Evolutionary conservation across 2,797 vertebrate genomes (phyloP).

Genomic region (Periophthalmus magnuspinnatus): DNA sequence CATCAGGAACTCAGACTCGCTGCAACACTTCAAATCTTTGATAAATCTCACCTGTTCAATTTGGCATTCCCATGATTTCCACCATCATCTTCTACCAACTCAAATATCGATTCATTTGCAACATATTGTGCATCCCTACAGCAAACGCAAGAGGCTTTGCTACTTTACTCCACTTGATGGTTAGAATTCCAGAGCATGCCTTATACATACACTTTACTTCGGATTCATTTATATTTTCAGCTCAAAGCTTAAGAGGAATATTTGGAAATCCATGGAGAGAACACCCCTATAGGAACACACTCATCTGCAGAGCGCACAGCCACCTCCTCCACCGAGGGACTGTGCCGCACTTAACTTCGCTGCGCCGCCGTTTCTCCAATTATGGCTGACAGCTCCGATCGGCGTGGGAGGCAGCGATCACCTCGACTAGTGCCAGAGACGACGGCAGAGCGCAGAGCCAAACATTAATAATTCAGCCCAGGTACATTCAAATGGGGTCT

Average conservation of each 20-base stretch:
- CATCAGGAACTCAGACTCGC: too few species aligned
- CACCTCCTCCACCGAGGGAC: constrained; percentile 76
- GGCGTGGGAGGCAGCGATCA: constrained; percentile 75
- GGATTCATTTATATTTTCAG: neutral
- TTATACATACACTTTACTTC: neutral
- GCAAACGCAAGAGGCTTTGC: too few species aligned
- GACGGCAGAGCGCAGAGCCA: constrained; percentile 65
- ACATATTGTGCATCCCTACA: too few species aligned
- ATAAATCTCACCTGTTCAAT: too few species aligned
- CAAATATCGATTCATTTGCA: too few species aligned
- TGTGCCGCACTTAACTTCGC: constrained; percentile 78
- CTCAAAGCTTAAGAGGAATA: constrained; percentile 23
- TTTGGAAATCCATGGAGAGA: constrained; percentile 16
- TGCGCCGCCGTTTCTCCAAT: constrained; percentile 81
- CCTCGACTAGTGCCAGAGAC: constrained; percentile 77
- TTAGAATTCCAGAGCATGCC: too few species aligned
- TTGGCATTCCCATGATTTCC: too few species aligned
- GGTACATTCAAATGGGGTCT: constrained; percentile 75
- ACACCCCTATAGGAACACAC: constrained; percentile 49
- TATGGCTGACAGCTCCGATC: constrained; percentile 78
- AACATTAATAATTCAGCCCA: constrained; percentile 81
- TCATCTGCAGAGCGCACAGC: constrained; percentile 57
- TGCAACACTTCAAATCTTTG: too few species aligned
- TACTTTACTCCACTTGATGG: too few species aligned
- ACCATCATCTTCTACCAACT: too few species aligned